phyloP scores from a whole-genome alignment of 2,888 invertebrate genomes.

The Autographa pulchrina region DNA sequence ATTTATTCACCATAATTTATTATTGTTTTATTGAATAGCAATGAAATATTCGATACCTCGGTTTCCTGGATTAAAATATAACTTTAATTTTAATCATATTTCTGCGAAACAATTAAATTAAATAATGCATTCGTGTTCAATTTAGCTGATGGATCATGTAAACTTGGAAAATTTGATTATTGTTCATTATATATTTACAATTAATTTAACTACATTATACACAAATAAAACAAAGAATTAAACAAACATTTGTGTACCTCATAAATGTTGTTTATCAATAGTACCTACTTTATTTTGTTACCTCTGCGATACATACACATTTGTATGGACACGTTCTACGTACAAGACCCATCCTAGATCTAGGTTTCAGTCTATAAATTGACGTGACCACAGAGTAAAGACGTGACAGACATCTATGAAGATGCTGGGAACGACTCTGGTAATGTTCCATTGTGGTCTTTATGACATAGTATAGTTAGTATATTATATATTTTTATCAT shows the following conservation, averaged over 20 bases:
- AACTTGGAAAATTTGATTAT: constrained; percentile 13
- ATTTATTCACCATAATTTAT: neutral
- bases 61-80: constrained; percentile 27
- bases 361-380: constrained; percentile 8
- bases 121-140: constrained; percentile 21
- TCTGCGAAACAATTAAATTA: constrained; percentile 16
- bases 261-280: too few relatives aligned
- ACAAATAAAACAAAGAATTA: too few relatives aligned
- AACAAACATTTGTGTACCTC: too few relatives aligned
- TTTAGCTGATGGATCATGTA: neutral
- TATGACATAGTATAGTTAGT: neutral
- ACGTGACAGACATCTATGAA: constrained; percentile 35
- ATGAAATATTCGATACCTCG: neutral
- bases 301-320: too few relatives aligned
- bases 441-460: constrained; percentile 29
- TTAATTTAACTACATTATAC: too few relatives aligned
- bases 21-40: neutral
- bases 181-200: constrained; percentile 19
- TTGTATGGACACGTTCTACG: neutral
- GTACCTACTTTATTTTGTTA: too few relatives aligned
- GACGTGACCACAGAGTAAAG: neutral
- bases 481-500: neutral
- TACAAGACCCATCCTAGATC: neutral
- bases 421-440: constrained; percentile 18
- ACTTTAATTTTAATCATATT: constrained; percentile 13